Percentiles rank a stretch among this genome's conserved stretches.
Conservation (phyloP, 37 sponge, comb jelly and placozoan species). For the Axinella damicornis region DNA sequence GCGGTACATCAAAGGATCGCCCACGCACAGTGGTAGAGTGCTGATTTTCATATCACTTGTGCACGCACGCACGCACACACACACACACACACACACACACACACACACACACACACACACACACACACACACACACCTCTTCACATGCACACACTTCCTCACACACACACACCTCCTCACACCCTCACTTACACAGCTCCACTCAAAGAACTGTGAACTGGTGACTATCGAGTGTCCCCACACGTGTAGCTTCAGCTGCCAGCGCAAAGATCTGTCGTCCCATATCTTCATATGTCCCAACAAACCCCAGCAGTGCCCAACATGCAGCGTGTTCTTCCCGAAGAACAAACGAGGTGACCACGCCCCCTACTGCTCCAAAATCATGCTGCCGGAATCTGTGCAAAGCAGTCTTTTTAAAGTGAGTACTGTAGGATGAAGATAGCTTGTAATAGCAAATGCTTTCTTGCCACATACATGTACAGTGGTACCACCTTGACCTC, state of each 20-base stretch:
- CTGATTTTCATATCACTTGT: too few species aligned
- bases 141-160: background rate
- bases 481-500: too few species aligned
- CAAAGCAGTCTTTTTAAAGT: constrained; percentile 40
- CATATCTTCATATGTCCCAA: constrained; percentile 66
- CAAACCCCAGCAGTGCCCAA: constrained; percentile 45
- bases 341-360: constrained; percentile 48
- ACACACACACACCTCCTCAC: background rate
- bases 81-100: too few species aligned
- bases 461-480: too few species aligned
- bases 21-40: too few species aligned
- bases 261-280: constrained; percentile 46
- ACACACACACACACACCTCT: background rate
- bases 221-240: constrained; percentile 59
- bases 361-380: constrained; percentile 55
- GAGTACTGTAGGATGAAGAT: background rate
- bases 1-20: too few species aligned
- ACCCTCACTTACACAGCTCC: constrained; percentile 18
- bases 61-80: too few species aligned
- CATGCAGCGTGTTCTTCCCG: constrained; percentile 54
- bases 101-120: too few species aligned
- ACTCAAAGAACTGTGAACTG: constrained; percentile 57
- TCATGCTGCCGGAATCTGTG: constrained; percentile 51
- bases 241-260: constrained; percentile 53
- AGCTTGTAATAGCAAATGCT: too few species aligned